phyloP scores from a whole-genome alignment of 2,888 invertebrate genomes.

The Sesamia inferens region DNA sequence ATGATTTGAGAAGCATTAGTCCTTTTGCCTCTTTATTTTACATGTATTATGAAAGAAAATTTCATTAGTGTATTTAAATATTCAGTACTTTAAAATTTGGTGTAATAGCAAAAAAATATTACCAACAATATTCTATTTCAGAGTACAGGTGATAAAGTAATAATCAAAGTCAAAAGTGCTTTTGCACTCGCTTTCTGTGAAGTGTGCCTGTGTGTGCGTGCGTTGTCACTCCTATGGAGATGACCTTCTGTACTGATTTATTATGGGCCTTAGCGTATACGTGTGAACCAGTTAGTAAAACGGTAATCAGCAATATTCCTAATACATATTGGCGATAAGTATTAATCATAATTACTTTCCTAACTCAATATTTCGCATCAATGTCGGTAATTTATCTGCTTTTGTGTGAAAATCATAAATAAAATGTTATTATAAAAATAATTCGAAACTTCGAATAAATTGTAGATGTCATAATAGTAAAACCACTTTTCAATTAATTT shows the following conservation, averaged over 20 bases:
- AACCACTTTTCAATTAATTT: not conserved
- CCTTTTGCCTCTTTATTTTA: not conserved
- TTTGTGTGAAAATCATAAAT: constrained; percentile 15
- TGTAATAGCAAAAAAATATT: too few relatives aligned
- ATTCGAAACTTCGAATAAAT: constrained; percentile 13
- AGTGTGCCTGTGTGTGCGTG: not conserved
- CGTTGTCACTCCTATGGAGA: not conserved
- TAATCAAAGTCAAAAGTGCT: not conserved
- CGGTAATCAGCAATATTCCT: constrained; percentile 34
- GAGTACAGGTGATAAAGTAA: not conserved
- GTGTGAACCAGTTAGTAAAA: constrained; percentile 29
- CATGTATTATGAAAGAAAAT: not conserved
- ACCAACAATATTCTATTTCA: too few relatives aligned
- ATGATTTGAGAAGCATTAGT: not conserved
- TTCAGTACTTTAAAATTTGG: too few relatives aligned
- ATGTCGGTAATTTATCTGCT: not conserved
- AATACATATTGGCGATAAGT: constrained; percentile 29
- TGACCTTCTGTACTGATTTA: not conserved
- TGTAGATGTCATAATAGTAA: not conserved
- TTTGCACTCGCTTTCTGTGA: not conserved
- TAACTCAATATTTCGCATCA: constrained; percentile 18
- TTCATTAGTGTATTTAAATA: not conserved
- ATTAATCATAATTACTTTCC: constrained; percentile 37
- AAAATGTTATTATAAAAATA: not conserved
- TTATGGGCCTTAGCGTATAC: not conserved